A percentile compares a stretch with the other conserved stretches of the same genome.
phyloP scores from a whole-genome alignment of 2,888 invertebrate species.

The Andricus curvator region DNA sequence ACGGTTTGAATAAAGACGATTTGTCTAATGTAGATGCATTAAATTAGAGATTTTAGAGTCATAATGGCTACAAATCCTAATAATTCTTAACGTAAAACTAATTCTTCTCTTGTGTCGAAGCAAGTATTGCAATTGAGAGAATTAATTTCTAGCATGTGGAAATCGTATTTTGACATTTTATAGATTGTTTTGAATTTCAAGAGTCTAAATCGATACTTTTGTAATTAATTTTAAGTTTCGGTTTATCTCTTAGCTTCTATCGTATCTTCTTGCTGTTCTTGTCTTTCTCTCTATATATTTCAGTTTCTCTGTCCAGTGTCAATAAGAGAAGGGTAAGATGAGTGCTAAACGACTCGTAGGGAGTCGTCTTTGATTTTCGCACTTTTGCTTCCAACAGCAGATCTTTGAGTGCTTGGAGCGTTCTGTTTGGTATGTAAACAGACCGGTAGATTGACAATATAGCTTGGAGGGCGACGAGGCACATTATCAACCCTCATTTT shows the following conservation, averaged over 20 bases:
- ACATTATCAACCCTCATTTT: conserved; percentile 40
- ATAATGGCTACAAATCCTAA: too few relatives aligned
- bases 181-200: background rate
- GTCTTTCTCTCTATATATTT: background rate
- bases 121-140: too few relatives aligned
- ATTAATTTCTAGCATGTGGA: too few relatives aligned
- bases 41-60: too few relatives aligned
- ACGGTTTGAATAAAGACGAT: too few relatives aligned
- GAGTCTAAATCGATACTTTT: background rate
- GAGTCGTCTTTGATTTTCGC: conserved; percentile 30
- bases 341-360: background rate
- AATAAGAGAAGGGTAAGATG: conserved; percentile 1
- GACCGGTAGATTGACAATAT: conserved; percentile 40
- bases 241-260: too few relatives aligned
- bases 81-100: too few relatives aligned
- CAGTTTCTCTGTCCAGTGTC: conserved; percentile 29
- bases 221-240: background rate
- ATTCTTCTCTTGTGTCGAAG: too few relatives aligned
- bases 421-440: conserved; percentile 39
- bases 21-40: too few relatives aligned
- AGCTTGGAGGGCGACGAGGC: conserved; percentile 8
- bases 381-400: conserved; percentile 17
- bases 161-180: too few relatives aligned
- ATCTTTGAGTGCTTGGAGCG: conserved; percentile 23
- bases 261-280: background rate